Evolutionary conservation across 2,888 invertebrate species (phyloP), one percentile per base, ranked within the genome.

Genomic region (Drosophila anomalata): DNA sequence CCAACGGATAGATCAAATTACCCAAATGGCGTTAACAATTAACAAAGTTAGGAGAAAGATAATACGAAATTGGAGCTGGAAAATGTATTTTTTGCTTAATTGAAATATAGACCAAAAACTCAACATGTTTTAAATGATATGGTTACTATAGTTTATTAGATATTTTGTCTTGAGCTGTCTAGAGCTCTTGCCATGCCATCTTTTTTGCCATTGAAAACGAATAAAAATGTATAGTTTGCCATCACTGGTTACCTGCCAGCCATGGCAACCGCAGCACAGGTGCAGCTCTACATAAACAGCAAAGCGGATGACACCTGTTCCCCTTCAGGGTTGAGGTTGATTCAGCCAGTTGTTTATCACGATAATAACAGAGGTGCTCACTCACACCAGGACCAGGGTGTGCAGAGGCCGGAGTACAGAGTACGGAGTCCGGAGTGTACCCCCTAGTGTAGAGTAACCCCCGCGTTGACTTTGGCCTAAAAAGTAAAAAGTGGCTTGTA

Each of bases 301-400:
- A 76, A 63, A 86, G 80, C 84, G 81, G 88, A 85, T 84, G 88
- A 87, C 84, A 85, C 87, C 88, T 88, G 85, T 87, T 59, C 65
- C 59, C 51, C 73, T 65, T 47, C 47, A 46, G 42, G 55, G 36
- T 14, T 41, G 22, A 20, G 55, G 59, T 51, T 41, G 48, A 46
- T 50, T 31, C 65, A 55, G 47, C 52, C 60, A 29, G 70, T 74
- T 82, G 86, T 77, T 81, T 69, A 82, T 87, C 83, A 72, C 56
- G 75, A 86, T 88, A 88, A 84, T 87, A 70, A 79, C 72, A 56
- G 72, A 50, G 63, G 53, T 73, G 62, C 55, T 31, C 55, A 59
- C 60, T 68, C 70, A 51, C 29, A 66, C 48, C 58, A 39, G 39
- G 46, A 39, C 12, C 44, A 58, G 29, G 9, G 29, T 9, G 29